Percentiles rank a stretch among this genome's conserved stretches.
These are phyloP conservation scores for Ganaspis sp. DNA, from an alignment of 1,140 invertebrate genomes.

Conservation along the genomic window DNA sequence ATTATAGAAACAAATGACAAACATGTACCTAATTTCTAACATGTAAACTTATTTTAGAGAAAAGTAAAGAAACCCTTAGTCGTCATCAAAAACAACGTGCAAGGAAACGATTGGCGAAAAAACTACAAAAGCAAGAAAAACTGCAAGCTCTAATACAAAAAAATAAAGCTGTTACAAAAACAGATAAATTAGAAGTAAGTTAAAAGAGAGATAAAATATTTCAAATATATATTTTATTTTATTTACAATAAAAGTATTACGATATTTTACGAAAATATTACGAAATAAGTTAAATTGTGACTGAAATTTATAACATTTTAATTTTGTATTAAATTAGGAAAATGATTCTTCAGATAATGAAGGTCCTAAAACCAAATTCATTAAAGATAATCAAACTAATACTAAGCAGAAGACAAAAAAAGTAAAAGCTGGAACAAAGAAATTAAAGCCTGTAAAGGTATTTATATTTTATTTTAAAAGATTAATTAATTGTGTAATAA, in stretches of 20 bases:
- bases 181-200: conserved; percentile 20
- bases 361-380: not conserved
- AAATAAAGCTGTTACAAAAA: conserved; percentile 33
- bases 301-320: not conserved
- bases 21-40: no score
- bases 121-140: conserved; percentile 74
- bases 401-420: conserved; percentile 50
- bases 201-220: conserved; percentile 31
- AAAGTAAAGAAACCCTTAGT: conserved; percentile 78
- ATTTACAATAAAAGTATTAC: no score
- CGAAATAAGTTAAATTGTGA: no score
- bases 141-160: conserved; percentile 47
- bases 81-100: conserved; percentile 83
- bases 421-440: conserved; percentile 39
- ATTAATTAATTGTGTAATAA: no score
- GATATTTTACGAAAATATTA: no score
- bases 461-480: no score
- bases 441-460: conserved; percentile 32
- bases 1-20: conserved; percentile 8
- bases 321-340: conserved; percentile 50
- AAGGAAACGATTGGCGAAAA: conserved; percentile 80
- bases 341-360: conserved; percentile 54
- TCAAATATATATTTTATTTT: no score
- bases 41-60: no score
- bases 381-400: not conserved